Base-by-base conservation (phyloP, 2,888 invertebrate species). In the Drosophila neotestacea region DNA sequence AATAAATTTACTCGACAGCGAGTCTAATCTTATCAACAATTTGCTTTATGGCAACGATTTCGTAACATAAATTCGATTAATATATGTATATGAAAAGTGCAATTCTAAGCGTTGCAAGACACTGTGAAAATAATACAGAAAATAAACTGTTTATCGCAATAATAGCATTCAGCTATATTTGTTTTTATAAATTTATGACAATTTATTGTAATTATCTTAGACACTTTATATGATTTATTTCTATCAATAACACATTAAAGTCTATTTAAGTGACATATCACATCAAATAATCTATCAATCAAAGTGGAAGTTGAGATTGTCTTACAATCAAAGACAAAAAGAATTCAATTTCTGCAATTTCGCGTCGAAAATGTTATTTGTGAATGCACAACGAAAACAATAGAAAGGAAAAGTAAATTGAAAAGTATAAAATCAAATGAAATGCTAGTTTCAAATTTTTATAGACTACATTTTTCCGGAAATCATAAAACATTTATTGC, bases 401-500 rank as follows among this genome's bases (percentile, higher is more conserved):
- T 16, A 32, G 4, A 28, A 62, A 55, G 46, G 13, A 41, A 44
- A 42, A 38, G 28, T 28, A 36, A 50, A 47, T 27, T n/a, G 58
- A 10, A 42, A 59, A 60, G 30, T 59, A 32, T 44, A 63, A 65
- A 38, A 32, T 13, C 13, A 44, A 38, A 70, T 34, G 4, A 9
- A 34, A 9, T 6, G 48, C 50, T 16, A 7, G 9, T 52, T 47
- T 47, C 10, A n/a, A 7, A 39, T 22, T 50, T 51, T 22, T 36
- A n/a, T 30, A 22, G 16, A 3, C 10, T 30, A 59, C 47, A 56
- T 41, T 47, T 64, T 59, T 55, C 50, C 60, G 62, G 55, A 46
- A 42, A 51, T 28, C 13, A 47, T 38, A 60, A 77, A 72, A 55
- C 46, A 30, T 32, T 73, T 54, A 65, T 54, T 58, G 42, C 42